Evolutionary conservation across 1,140 invertebrate species (phyloP), one percentile per base, ranked within the genome.

Genomic region (Steinernema feltiae): DNA sequence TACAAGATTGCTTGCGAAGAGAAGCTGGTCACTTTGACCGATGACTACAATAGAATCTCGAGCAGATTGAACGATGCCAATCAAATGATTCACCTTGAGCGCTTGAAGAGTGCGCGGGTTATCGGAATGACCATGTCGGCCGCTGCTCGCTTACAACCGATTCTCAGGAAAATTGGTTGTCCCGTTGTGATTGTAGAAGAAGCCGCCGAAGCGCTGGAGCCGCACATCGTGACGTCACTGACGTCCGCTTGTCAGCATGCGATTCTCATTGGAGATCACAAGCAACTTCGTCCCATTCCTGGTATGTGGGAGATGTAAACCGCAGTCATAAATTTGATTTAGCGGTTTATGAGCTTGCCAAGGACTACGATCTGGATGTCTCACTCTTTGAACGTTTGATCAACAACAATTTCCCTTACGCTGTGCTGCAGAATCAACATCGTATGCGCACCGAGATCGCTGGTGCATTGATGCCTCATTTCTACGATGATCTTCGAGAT

Each of bases 201-300:
- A 88, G 93, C 93, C 0, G 93, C 92, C 0, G 93, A 94, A 89
- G 91, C 93, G 15, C 86, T 93, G 31, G 93, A 94, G 83, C 87
- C 90, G 12, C 92, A 93, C 81, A 90, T 93, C 30, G 81, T 93
- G 81, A 81, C 29, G 88, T 90, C 91, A 30, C 86, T 95, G 3
- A 91, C 91, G n/a, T 85, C 88, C 31, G 80, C 88, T 53, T 92
- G 92, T 77, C 79, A 94, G 85, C 93, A 94, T 84, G 87, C 93
- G 0, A 93, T 95, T 76, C 88, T 93, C 15, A 92, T 94, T 79
- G 92, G 92, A 87, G 93, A 94, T 80, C 89, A 89, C 76, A 84
- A 89, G 77, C 89, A 89, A 79, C 82, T 89, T 0, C 81, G 87
- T 69, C 89, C 89, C 18, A 86, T 82, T 73, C 83, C 88, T 21